Conservation (phyloP, 2,888 invertebrate genomes). For the Tanytarsus gracilentus region DNA sequence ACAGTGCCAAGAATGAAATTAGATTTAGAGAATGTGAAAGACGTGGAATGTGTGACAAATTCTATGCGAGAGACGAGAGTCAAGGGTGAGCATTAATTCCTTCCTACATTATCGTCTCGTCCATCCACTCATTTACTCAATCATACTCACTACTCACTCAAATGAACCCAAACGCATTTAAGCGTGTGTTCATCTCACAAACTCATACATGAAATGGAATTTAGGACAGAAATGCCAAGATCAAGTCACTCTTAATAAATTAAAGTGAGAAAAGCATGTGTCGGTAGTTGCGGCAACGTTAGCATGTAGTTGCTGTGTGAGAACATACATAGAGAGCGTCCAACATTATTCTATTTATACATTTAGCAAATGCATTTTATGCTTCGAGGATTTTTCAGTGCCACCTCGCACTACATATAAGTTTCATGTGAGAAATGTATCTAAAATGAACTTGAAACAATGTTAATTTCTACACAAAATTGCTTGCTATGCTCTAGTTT, state of each 20-base stretch:
- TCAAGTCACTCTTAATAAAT: slow-evolving; percentile 15
- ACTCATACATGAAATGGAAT: background rate
- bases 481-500: background rate
- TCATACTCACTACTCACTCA: background rate
- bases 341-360: background rate
- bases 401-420: background rate
- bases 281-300: background rate
- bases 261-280: background rate
- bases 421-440: background rate
- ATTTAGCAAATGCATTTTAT: background rate
- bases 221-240: background rate
- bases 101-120: background rate
- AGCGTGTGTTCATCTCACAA: background rate
- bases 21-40: too few species aligned
- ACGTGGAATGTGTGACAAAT: too few species aligned
- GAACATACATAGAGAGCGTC: too few species aligned
- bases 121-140: too few species aligned
- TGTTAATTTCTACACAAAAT: slow-evolving; percentile 7
- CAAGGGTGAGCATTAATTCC: background rate
- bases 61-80: too few species aligned
- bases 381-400: background rate
- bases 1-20: background rate
- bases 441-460: slow-evolving; percentile 7
- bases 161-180: background rate
- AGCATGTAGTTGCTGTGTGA: too few species aligned